Percentiles rank a stretch among this genome's conserved stretches.
Conservation (phyloP, 2,888 invertebrate genomes). For the Elmis aenea region DNA sequence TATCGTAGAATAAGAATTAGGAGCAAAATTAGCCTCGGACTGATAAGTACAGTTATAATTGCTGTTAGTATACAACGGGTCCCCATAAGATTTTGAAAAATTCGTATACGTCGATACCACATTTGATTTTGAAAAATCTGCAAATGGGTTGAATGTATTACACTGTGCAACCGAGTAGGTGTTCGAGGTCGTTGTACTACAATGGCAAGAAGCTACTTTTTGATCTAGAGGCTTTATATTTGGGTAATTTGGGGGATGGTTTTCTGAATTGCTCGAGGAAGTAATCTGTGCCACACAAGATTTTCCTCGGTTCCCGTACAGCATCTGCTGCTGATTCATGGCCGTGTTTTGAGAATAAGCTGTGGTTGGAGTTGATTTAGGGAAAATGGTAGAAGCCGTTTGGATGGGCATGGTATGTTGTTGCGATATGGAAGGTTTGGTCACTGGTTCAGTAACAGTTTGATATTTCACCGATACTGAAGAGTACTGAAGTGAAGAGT, state of each 20-base stretch:
- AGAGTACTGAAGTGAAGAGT: neutral
- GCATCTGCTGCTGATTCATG: neutral
- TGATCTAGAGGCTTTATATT: no score
- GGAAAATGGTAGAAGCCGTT: no score
- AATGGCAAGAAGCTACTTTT: no score
- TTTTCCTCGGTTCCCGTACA: no score
- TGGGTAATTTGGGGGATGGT: neutral
- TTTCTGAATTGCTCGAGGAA: neutral
- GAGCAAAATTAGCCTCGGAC: conserved; percentile 10
- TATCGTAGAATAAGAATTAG: conserved; percentile 7
- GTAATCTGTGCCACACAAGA: neutral
- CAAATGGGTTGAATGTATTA: conserved; percentile 37
- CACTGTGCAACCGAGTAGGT: conserved; percentile 21
- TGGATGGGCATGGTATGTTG: no score
- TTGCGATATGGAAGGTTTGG: neutral
- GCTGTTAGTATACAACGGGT: conserved; percentile 38
- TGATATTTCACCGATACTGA: neutral
- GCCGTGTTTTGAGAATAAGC: neutral
- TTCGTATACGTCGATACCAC: conserved; percentile 13
- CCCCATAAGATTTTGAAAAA: conserved; percentile 31
- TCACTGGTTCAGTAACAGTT: neutral
- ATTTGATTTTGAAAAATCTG: conserved; percentile 29
- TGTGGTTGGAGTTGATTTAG: neutral
- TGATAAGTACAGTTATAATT: conserved; percentile 33
- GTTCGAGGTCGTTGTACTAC: conserved; percentile 7